These are phyloP conservation scores for Netelia melanura DNA, from an alignment of 2,888 invertebrate species.

Conservation along the genomic window DNA sequence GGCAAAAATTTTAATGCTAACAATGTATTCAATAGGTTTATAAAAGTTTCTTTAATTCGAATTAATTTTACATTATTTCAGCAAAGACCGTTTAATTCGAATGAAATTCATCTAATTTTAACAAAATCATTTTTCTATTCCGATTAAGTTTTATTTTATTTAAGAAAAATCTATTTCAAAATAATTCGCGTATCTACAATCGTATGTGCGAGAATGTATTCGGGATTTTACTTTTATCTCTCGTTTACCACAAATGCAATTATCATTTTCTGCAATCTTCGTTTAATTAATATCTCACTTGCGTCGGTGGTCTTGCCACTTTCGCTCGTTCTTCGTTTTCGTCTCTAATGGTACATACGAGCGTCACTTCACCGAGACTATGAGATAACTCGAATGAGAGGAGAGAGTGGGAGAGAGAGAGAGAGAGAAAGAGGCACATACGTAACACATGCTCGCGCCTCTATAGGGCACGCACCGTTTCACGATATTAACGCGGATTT, in stretches of 20 bases:
- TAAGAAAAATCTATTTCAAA: too few species aligned
- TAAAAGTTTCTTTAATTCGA: too few species aligned
- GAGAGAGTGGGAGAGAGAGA: conserved; percentile 9
- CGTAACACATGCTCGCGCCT: conserved; percentile 48
- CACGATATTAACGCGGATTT: conserved; percentile 78
- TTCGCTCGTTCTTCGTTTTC: conserved; percentile 21
- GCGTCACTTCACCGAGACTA: conserved; percentile 42
- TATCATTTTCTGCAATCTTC: conserved; percentile 54
- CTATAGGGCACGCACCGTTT: conserved; percentile 74
- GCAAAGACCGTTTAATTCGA: too few species aligned
- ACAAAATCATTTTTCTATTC: neutral
- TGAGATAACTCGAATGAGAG: conserved; percentile 53
- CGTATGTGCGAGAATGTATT: neutral
- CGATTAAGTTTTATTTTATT: too few species aligned
- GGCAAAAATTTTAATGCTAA: neutral
- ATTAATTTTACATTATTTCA: too few species aligned
- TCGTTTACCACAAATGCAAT: conserved; percentile 29
- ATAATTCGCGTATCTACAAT: neutral
- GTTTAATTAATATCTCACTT: conserved; percentile 62
- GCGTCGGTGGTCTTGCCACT: conserved; percentile 5
- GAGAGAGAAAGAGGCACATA: conserved; percentile 28
- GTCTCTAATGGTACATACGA: conserved; percentile 24
- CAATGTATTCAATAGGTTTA: neutral
- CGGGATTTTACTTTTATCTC: conserved; percentile 9
- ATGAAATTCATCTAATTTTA: neutral